Conservation (phyloP, 1,140 invertebrate species). For the Kradibia gibbosae region DNA sequence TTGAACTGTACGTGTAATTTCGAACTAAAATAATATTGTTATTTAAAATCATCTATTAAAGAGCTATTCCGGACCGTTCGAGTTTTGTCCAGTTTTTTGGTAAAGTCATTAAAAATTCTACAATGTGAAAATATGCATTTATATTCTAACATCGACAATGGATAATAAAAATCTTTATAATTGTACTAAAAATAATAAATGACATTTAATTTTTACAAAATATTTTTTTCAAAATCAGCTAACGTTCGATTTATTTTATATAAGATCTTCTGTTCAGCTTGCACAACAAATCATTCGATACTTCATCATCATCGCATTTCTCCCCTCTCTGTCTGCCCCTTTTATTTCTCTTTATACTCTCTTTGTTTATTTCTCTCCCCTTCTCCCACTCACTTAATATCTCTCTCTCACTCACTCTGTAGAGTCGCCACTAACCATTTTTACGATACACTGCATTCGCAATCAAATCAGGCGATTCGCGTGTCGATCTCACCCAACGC, state of each 20-base stretch:
- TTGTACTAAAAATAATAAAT: neutral
- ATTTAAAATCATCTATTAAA: slow-evolving; percentile 7
- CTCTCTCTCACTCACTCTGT: neutral
- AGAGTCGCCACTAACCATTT: neutral
- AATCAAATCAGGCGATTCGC: slow-evolving; percentile 13
- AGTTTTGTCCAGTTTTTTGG: neutral
- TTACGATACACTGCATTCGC: neutral
- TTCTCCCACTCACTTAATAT: neutral
- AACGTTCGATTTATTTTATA: neutral
- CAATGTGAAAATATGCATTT: neutral
- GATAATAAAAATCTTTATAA: neutral
- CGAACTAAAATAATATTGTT: slow-evolving; percentile 10
- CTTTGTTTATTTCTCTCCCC: neutral
- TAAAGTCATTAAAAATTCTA: neutral
- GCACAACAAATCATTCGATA: neutral
- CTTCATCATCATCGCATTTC: neutral
- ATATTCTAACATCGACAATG: neutral
- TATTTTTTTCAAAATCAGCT: neutral
- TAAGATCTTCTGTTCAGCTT: neutral
- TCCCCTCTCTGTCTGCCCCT: neutral
- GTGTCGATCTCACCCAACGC: slow-evolving; percentile 21
- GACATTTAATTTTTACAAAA: neutral
- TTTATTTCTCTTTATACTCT: slow-evolving; percentile 1
- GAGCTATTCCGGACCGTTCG: neutral
- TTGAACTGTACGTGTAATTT: neutral